These are phyloP conservation scores for Apantesis nais DNA, from an alignment of 2,888 invertebrate species.

Conservation along the genomic window DNA sequence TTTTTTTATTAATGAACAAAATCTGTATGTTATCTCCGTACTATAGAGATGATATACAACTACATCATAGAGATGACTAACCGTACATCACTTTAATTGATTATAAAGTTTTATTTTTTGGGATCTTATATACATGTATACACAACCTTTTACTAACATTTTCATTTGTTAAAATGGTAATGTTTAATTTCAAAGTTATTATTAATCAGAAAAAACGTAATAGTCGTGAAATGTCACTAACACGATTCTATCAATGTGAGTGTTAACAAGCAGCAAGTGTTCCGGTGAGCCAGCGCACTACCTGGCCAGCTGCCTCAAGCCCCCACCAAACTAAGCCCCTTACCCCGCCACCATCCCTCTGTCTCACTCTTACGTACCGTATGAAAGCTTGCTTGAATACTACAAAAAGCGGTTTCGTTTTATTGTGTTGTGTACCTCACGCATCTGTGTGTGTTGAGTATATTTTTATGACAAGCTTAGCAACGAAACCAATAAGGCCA, in stretches of 20 bases:
- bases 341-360: slow-evolving; percentile 74
- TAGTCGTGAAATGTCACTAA: slow-evolving; percentile 69
- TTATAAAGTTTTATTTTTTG: not conserved
- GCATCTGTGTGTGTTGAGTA: slow-evolving; percentile 72
- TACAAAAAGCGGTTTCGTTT: slow-evolving; percentile 83
- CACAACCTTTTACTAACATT: not conserved
- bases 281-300: slow-evolving; percentile 78
- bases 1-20: slow-evolving; percentile 11
- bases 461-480: slow-evolving; percentile 82
- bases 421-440: slow-evolving; percentile 63
- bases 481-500: slow-evolving; percentile 63
- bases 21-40: not conserved
- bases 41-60: not conserved
- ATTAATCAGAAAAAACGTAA: slow-evolving; percentile 51
- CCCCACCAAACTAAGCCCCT: slow-evolving; percentile 75
- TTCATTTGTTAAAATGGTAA: not conserved
- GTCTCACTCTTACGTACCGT: slow-evolving; percentile 71
- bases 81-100: not conserved
- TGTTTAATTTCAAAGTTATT: not conserved
- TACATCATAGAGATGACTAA: not conserved
- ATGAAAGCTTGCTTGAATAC: slow-evolving; percentile 72
- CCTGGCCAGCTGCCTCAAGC: slow-evolving; percentile 82
- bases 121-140: not conserved
- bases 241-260: slow-evolving; percentile 74
- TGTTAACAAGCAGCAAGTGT: slow-evolving; percentile 82